A percentile compares a stretch with the other conserved stretches of the same genome.
phyloP scores from a whole-genome alignment of 2,113 vertebrate species.

The Myiagra hebetior region DNA sequence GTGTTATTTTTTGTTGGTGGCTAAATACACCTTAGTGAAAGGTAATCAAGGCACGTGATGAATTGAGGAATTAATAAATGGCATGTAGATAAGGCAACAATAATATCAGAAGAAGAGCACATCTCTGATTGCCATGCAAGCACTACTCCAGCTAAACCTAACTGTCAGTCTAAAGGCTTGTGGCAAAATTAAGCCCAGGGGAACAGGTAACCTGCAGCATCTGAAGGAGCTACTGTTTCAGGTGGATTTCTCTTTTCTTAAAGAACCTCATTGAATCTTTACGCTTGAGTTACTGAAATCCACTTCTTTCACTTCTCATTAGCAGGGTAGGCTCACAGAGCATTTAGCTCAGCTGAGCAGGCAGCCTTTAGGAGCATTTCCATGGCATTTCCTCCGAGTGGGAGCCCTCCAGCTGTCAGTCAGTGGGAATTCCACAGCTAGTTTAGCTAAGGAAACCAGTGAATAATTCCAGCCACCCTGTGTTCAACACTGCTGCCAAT shows the following conservation, averaged over 20 bases:
- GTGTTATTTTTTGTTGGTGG: neutral
- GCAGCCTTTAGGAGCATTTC: neutral
- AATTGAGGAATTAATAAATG: neutral
- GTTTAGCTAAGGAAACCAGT: neutral
- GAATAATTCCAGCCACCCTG: neutral
- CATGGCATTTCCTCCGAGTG: neutral
- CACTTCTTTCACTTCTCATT: neutral
- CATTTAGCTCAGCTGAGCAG: neutral
- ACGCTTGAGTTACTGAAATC: neutral
- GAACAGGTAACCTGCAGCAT: neutral
- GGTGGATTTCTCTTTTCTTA: neutral
- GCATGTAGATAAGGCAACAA: neutral
- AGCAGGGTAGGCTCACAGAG: neutral
- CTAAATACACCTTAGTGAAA: neutral
- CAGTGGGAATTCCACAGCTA: neutral
- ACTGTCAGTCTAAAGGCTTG: neutral
- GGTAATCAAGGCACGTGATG: neutral
- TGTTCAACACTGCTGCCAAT: neutral
- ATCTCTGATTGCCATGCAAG: neutral
- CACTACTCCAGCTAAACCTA: neutral
- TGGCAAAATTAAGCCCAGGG: neutral
- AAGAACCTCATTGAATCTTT: neutral
- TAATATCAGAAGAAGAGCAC: neutral
- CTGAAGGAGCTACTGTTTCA: neutral
- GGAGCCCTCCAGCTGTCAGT: neutral